Percentiles rank a stretch among this genome's conserved stretches.
Evolutionary conservation across 2,888 invertebrate genomes (phyloP).

Genomic region (Germaria angustata): DNA sequence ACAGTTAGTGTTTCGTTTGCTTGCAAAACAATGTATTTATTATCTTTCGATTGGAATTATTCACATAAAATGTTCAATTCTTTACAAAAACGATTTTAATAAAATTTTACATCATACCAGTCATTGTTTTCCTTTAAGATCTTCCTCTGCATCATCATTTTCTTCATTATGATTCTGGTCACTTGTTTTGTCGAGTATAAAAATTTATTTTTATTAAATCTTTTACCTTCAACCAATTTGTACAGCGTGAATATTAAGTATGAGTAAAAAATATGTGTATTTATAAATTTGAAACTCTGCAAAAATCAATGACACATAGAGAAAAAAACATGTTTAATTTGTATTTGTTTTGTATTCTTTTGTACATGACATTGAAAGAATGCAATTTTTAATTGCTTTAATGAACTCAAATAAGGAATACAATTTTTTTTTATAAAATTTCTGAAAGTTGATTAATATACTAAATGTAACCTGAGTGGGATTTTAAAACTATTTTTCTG

Average conservation of each 20-base stretch:
- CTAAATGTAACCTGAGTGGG: neutral
- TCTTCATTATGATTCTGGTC: slow-evolving; percentile 67
- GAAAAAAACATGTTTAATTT: too few relatives aligned
- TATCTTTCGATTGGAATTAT: neutral
- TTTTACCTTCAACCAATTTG: slow-evolving; percentile 64
- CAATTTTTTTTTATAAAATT: neutral
- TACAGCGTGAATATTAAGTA: slow-evolving; percentile 61
- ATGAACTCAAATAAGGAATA: neutral
- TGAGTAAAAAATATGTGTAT: neutral
- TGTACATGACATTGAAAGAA: slow-evolving; percentile 40
- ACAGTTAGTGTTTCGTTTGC: neutral
- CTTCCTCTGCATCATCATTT: slow-evolving; percentile 24
- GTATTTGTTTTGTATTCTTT: neutral
- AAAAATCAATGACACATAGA: slow-evolving; percentile 31
- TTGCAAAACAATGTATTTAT: neutral
- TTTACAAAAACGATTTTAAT: neutral
- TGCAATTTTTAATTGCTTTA: neutral
- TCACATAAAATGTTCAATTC: neutral
- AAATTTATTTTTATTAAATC: slow-evolving; percentile 26
- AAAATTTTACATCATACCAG: neutral
- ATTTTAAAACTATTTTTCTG: neutral
- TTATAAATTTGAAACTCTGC: slow-evolving; percentile 22
- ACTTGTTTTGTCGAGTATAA: slow-evolving; percentile 22
- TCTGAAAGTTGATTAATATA: neutral
- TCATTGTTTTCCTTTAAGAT: neutral